Conservation (phyloP, 2,797 vertebrate genomes). For the Craterocephalus amniculus region DNA sequence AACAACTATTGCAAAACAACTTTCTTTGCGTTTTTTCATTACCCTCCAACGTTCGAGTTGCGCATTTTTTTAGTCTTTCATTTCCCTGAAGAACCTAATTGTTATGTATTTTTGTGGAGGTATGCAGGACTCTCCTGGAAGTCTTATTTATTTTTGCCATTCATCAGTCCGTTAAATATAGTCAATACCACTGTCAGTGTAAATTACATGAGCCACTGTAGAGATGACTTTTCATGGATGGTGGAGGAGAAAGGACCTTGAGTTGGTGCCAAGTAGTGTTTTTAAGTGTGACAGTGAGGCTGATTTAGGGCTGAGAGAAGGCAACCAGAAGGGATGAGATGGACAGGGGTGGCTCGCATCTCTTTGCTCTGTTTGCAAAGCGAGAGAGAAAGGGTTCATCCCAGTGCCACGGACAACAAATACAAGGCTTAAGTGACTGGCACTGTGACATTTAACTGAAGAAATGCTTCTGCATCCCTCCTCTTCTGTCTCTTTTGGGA, state of each 20-base stretch:
- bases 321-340: conserved; percentile 59
- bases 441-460: conserved; percentile 70
- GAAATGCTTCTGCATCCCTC: conserved; percentile 65
- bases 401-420: conserved; percentile 63
- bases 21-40: conserved; percentile 43
- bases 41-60: conserved; percentile 49
- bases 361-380: conserved; percentile 39
- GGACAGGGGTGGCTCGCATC: conserved; percentile 54
- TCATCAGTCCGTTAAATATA: conserved; percentile 75
- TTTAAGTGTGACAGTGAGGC: conserved; percentile 53
- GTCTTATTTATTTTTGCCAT: conserved; percentile 73
- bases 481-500: conserved; percentile 49
- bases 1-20: conserved; percentile 13
- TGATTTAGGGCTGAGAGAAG: conserved; percentile 57
- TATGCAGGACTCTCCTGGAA: conserved; percentile 53
- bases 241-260: conserved; percentile 58
- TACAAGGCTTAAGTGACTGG: conserved; percentile 65
- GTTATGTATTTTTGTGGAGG: conserved; percentile 63
- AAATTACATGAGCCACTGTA: conserved; percentile 61
- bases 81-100: conserved; percentile 62
- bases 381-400: conserved; percentile 62
- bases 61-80: conserved; percentile 63
- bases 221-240: conserved; percentile 36
- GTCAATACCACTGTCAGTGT: conserved; percentile 65
- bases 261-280: conserved; percentile 63